Conservation (phyloP, 2,797 vertebrate genomes). For the Cynodonichthys magdalenae region DNA sequence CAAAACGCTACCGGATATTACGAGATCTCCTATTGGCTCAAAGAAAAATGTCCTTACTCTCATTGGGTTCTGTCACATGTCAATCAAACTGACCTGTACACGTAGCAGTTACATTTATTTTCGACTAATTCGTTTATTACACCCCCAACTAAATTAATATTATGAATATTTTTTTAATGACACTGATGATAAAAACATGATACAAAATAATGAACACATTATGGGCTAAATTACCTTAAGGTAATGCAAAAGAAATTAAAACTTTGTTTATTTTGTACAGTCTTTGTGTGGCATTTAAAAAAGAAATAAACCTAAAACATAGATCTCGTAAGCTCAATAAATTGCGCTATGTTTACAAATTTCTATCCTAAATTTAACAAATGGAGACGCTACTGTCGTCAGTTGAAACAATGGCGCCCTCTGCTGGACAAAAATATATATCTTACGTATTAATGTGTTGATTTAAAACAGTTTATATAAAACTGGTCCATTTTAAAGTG, state of each 20-base stretch:
- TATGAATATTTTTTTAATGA: too few relatives aligned
- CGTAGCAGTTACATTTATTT: constrained; percentile 14
- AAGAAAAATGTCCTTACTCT: background rate
- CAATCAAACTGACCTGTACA: constrained; percentile 47
- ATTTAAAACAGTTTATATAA: too few relatives aligned
- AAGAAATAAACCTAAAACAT: too few relatives aligned
- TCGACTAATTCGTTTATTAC: constrained; percentile 14
- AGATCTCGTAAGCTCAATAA: background rate
- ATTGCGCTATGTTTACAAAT: too few relatives aligned
- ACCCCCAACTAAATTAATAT: too few relatives aligned
- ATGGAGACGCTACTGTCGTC: background rate
- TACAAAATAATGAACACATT: too few relatives aligned
- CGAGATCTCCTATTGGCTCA: constrained; percentile 54
- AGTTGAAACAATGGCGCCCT: constrained; percentile 27
- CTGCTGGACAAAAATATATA: constrained; percentile 57
- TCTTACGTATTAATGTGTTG: too few relatives aligned
- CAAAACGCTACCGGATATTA: constrained; percentile 37
- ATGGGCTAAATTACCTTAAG: background rate
- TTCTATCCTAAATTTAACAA: too few relatives aligned
- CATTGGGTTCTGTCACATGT: constrained; percentile 39
- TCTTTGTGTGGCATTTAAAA: too few relatives aligned
- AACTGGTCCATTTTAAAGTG: too few relatives aligned
- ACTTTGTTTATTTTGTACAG: too few relatives aligned
- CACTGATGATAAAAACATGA: too few relatives aligned
- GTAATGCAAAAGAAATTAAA: background rate